Percentiles rank a stretch among this genome's conserved stretches.
Conservation (phyloP, 2,113 vertebrate genomes). For the Tyto alba region DNA sequence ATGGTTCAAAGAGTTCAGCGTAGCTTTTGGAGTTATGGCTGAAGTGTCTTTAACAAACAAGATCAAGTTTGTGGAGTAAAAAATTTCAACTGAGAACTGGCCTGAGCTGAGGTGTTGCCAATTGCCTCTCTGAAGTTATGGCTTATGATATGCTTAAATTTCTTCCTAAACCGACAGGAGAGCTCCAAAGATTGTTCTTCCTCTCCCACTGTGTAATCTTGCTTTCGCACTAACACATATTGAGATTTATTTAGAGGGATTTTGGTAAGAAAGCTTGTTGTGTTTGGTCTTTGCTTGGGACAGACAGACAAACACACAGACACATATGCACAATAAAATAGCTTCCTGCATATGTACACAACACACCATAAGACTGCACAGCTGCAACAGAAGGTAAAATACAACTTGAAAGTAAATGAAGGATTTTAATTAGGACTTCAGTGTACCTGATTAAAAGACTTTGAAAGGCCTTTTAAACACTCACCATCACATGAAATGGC, state of each 20-base stretch:
- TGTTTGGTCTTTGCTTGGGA: neutral
- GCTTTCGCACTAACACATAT: neutral
- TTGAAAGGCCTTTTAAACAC: neutral
- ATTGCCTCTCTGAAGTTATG: neutral
- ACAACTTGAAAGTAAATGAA: neutral
- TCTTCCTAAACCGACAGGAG: neutral
- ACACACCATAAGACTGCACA: neutral
- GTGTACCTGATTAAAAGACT: neutral
- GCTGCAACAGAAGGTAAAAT: neutral
- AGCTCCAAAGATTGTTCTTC: neutral
- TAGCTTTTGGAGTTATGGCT: neutral
- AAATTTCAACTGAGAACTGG: neutral
- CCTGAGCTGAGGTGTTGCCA: neutral
- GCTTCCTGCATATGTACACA: neutral
- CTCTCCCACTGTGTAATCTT: neutral
- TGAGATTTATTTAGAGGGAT: neutral
- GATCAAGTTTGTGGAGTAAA: neutral
- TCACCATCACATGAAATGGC: constrained; percentile 84
- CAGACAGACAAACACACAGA: neutral
- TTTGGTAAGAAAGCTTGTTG: neutral
- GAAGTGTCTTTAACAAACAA: neutral
- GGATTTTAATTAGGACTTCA: neutral
- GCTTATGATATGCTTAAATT: neutral
- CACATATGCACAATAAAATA: neutral
- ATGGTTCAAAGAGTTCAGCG: neutral